A percentile compares a stretch with the other conserved stretches of the same genome.
Evolutionary conservation across 2,113 vertebrate species (phyloP).

Genomic region (Miniopterus natalensis): DNA sequence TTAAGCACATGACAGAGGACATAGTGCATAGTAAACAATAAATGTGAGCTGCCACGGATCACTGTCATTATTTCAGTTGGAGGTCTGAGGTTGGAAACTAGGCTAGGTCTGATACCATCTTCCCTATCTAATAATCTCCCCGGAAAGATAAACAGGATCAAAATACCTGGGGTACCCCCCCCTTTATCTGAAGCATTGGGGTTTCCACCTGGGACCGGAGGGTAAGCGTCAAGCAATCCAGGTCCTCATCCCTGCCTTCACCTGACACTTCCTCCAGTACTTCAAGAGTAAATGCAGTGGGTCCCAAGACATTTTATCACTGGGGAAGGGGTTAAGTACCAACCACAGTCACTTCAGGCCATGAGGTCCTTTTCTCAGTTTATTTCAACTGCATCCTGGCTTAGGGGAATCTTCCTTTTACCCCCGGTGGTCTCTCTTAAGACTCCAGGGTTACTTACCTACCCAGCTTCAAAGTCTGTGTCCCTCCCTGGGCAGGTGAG

Average conservation of each 20-base stretch:
- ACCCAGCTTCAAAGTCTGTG: background rate
- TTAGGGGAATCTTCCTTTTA: background rate
- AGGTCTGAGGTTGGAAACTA: constrained; percentile 39
- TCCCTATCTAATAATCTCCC: background rate
- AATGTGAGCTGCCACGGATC: background rate
- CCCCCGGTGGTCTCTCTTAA: background rate
- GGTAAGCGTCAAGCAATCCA: background rate
- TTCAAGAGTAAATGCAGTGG: background rate
- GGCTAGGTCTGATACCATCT: background rate
- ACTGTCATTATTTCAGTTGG: background rate
- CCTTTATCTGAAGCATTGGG: background rate
- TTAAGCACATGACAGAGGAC: background rate
- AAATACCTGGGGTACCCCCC: background rate
- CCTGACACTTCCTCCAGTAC: background rate
- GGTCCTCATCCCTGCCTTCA: constrained; percentile 1
- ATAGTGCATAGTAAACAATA: background rate
- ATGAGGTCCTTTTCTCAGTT: constrained; percentile 6
- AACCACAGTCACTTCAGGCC: background rate
- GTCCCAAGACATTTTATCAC: background rate
- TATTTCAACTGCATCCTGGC: background rate
- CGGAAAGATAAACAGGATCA: background rate
- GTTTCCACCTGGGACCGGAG: constrained; percentile 11
- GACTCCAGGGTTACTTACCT: background rate
- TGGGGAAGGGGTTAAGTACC: constrained; percentile 30
- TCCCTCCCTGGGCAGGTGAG: background rate